Evolutionary conservation across 2,113 vertebrate genomes (phyloP), one percentile per base, ranked within the genome.

Genomic region (Festucalex cinctus): DNA sequence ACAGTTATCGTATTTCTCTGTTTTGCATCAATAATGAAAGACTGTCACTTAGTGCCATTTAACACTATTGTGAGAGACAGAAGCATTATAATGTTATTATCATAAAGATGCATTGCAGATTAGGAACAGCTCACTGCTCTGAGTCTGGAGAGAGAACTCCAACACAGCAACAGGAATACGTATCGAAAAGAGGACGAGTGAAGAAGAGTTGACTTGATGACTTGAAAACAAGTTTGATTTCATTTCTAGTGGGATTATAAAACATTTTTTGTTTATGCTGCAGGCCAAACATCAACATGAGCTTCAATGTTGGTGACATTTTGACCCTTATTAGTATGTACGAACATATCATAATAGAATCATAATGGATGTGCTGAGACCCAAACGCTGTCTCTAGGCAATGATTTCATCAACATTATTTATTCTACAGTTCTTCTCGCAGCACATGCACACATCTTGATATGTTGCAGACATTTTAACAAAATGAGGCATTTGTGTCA

Each of bases 331-430:
- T 53, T 37, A 26, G 39, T 36, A 26, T 24, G 20, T 65, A 53
- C 26, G 10, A 32, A 43, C 22, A 58, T 63, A 61, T 28, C 53
- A 49, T 58, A 61, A 12, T 43, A 51, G 16, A 37, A 59, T 58
- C 32, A 61, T 63, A 39, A 62, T 62, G 59, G 37, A 43, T 48
- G 36, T 6, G 32, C 63, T 69, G 48, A 66, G 73, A 69, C 20
- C 36, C 24, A 56, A 32, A 35, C 9, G 39, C 28, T 61, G 13
- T 44, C n/a, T 28, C 13, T 44, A 22, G 39, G 60, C 60, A 56
- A 1, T 74, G n/a, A 35, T 69, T 63, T 43, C 32, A 60, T 51
- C 13, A 32, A 43, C 24, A 28, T 48, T 61, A 22, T 65, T 60
- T 44, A 57, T 13, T 57, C 1, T 22, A 1, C 44, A 12, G 37